A percentile compares a stretch with the other conserved stretches of the same genome.
Conservation (phyloP, 2,888 invertebrate species). For the Calephelis perditalis region DNA sequence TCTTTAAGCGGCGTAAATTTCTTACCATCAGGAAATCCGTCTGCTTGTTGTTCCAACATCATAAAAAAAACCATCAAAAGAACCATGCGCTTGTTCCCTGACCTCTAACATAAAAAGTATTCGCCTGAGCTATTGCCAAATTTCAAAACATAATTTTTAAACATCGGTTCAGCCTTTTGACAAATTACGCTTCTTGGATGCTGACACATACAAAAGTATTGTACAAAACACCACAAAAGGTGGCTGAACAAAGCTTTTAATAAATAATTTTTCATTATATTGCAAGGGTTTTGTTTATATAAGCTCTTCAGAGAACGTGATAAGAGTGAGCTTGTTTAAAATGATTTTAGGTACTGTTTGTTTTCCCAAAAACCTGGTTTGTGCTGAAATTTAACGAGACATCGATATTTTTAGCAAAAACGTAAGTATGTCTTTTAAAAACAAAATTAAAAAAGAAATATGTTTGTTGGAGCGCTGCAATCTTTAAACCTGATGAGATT, state of each 20-base stretch:
- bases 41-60: too few relatives aligned
- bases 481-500: too few relatives aligned
- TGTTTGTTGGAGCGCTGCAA: too few relatives aligned
- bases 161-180: not conserved
- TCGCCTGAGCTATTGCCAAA: not conserved
- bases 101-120: too few relatives aligned
- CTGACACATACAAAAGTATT: constrained; percentile 9
- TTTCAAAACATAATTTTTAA: not conserved
- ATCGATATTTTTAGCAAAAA: too few relatives aligned
- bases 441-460: too few relatives aligned
- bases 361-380: constrained; percentile 2
- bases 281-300: constrained; percentile 10
- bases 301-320: constrained; percentile 7
- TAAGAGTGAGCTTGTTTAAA: constrained; percentile 6
- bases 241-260: constrained; percentile 9
- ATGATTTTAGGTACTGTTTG: not conserved
- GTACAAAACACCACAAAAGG: constrained; percentile 8
- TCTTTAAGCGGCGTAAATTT: too few relatives aligned
- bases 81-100: too few relatives aligned
- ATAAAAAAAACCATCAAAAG: too few relatives aligned
- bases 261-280: constrained; percentile 7
- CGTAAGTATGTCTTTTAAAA: too few relatives aligned
- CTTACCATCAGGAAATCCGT: too few relatives aligned
- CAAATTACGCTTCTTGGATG: constrained; percentile 3
- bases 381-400: not conserved